Evolutionary conservation across 1,140 invertebrate genomes (phyloP).

Genomic region (Oryzaephilus surinamensis): DNA sequence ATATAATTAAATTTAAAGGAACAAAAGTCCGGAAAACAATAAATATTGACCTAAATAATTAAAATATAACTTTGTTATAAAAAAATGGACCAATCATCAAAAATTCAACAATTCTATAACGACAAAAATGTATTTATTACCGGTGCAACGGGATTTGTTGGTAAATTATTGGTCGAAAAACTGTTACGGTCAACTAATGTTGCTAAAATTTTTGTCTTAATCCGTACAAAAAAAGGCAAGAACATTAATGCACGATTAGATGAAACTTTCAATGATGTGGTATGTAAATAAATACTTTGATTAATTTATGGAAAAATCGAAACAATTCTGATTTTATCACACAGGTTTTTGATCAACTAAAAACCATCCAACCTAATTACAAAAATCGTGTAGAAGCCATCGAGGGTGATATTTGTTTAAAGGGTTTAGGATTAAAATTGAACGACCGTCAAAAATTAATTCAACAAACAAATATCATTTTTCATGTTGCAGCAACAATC

Average conservation of each 20-base stretch:
- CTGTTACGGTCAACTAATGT: constrained; percentile 41
- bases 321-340: constrained; percentile 32
- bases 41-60: too few species aligned
- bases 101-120: constrained; percentile 7
- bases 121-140: constrained; percentile 5
- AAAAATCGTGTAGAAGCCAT: constrained; percentile 16
- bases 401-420: constrained; percentile 31
- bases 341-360: too few species aligned
- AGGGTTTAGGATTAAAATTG: constrained; percentile 47
- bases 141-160: constrained; percentile 45
- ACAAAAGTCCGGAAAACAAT: too few species aligned
- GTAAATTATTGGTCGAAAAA: constrained; percentile 51
- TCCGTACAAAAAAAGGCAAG: constrained; percentile 67
- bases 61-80: too few species aligned
- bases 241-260: constrained; percentile 48
- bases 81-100: too few species aligned
- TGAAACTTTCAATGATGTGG: constrained; percentile 50
- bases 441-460: constrained; percentile 43
- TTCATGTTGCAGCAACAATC: constrained; percentile 78
- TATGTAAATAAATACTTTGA: constrained; percentile 35
- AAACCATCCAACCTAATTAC: constrained; percentile 1
- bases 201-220: constrained; percentile 60
- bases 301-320: background rate
- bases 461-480: constrained; percentile 55
- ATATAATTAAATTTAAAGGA: too few species aligned